Evolutionary conservation across 2,888 invertebrate genomes (phyloP).

Genomic region (Andrena bucephala): DNA sequence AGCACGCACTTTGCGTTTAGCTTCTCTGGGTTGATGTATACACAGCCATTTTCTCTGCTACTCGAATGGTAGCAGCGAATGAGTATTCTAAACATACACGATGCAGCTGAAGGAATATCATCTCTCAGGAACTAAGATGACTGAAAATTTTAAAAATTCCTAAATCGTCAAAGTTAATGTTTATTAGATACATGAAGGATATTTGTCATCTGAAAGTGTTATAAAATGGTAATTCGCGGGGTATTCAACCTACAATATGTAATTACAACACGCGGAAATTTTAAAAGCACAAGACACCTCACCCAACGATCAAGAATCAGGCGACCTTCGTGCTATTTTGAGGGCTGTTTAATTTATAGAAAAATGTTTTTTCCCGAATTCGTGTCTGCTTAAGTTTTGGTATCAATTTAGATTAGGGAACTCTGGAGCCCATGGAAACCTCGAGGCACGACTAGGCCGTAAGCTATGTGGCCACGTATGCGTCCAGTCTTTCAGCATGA

Average conservation of each 20-base stretch:
- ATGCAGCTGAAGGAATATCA: not conserved
- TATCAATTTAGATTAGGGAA: constrained; percentile 15
- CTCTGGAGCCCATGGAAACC: not conserved
- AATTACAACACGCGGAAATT: not conserved
- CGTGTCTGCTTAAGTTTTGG: constrained; percentile 11
- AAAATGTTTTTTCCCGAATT: not conserved
- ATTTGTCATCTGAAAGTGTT: not conserved
- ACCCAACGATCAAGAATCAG: not conserved
- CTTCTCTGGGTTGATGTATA: too few species aligned
- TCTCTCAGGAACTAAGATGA: not conserved
- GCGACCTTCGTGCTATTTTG: constrained; percentile 4
- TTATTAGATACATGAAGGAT: not conserved
- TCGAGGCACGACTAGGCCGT: not conserved
- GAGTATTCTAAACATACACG: not conserved
- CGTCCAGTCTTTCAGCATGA: not conserved
- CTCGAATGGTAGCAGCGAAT: too few species aligned
- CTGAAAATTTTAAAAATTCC: not conserved
- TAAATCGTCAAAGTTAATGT: not conserved
- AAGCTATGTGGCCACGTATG: constrained; percentile 9
- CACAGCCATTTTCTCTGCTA: too few species aligned
- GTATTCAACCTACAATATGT: not conserved
- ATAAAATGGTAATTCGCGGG: too few species aligned
- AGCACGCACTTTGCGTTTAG: too few species aligned
- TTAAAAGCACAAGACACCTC: not conserved
- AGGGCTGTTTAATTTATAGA: not conserved